phyloP scores from a whole-genome alignment of 1,140 invertebrate species.

The Conus betulinus region DNA sequence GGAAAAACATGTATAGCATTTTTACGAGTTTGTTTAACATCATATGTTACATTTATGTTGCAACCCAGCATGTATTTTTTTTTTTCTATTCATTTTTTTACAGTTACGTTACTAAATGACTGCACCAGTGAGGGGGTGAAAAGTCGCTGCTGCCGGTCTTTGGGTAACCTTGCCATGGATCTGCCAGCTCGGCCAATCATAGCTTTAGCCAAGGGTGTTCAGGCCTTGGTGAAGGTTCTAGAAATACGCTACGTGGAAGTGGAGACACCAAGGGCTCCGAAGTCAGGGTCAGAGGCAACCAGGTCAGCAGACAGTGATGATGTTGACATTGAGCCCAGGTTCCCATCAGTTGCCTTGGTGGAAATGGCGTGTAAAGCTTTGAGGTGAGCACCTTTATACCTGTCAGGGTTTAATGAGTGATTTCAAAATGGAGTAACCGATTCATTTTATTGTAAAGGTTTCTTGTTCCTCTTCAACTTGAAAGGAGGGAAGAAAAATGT shows the following conservation, averaged over 20 bases:
- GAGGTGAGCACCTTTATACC: neutral
- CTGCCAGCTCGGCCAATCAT: neutral
- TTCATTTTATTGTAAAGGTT: too few relatives aligned
- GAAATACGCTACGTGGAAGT: constrained; percentile 18
- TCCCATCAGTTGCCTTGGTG: constrained; percentile 20
- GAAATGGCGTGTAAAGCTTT: constrained; percentile 1
- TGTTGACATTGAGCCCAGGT: neutral
- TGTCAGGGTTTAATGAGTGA: too few relatives aligned
- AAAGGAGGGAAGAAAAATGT: neutral
- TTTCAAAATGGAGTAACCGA: too few relatives aligned
- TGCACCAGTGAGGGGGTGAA: constrained; percentile 14
- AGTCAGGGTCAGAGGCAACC: neutral
- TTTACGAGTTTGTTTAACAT: too few relatives aligned
- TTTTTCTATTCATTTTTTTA: neutral
- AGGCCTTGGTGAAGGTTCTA: neutral
- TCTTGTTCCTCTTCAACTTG: too few relatives aligned
- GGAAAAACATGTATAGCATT: too few relatives aligned
- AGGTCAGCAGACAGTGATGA: neutral
- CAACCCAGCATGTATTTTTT: neutral
- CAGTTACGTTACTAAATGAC: constrained; percentile 15
- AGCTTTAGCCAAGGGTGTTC: neutral
- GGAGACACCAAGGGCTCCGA: neutral
- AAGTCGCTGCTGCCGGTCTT: constrained; percentile 27
- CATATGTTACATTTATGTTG: too few relatives aligned
- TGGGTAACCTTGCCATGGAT: constrained; percentile 30